A percentile compares a stretch with the other conserved stretches of the same genome.
Evolutionary conservation across 2,888 invertebrate species (phyloP).

Genomic region (Molanna angustata): DNA sequence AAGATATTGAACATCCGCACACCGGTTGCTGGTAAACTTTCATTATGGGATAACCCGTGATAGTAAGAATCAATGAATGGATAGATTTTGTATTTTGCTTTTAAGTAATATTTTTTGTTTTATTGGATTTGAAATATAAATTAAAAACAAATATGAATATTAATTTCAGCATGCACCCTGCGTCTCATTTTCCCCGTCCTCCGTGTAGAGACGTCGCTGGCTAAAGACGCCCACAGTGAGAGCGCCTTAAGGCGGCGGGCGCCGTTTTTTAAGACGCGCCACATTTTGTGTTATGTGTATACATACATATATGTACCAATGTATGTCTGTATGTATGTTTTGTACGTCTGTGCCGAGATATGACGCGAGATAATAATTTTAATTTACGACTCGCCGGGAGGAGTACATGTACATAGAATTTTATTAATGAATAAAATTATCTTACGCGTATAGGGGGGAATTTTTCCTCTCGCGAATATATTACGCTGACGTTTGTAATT

Average conservation of each 20-base stretch:
- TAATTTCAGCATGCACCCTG: slow-evolving; percentile 9
- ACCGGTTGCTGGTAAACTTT: too few species aligned
- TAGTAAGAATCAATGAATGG: too few species aligned
- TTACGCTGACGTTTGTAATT: too few species aligned
- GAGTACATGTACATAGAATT: slow-evolving; percentile 17
- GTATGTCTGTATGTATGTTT: background rate
- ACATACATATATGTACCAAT: too few species aligned
- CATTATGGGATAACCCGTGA: too few species aligned
- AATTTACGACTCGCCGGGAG: slow-evolving; percentile 30
- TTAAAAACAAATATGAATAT: background rate
- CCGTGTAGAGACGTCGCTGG: slow-evolving; percentile 2
- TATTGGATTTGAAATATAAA: too few species aligned
- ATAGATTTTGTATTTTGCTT: too few species aligned
- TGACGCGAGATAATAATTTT: slow-evolving; percentile 30
- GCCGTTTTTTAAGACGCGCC: slow-evolving; percentile 25
- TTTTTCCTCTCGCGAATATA: too few species aligned
- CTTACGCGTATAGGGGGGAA: too few species aligned
- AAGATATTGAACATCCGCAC: too few species aligned
- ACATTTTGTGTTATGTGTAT: slow-evolving; percentile 14
- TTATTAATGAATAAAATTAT: slow-evolving; percentile 30
- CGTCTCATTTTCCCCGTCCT: background rate
- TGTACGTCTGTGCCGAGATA: slow-evolving; percentile 25
- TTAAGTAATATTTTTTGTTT: too few species aligned
- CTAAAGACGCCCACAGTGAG: background rate
- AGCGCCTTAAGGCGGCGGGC: slow-evolving; percentile 10